These are phyloP conservation scores for Myanophis thanlyinensis DNA, from an alignment of 2,113 vertebrate species.

Conservation along the genomic window DNA sequence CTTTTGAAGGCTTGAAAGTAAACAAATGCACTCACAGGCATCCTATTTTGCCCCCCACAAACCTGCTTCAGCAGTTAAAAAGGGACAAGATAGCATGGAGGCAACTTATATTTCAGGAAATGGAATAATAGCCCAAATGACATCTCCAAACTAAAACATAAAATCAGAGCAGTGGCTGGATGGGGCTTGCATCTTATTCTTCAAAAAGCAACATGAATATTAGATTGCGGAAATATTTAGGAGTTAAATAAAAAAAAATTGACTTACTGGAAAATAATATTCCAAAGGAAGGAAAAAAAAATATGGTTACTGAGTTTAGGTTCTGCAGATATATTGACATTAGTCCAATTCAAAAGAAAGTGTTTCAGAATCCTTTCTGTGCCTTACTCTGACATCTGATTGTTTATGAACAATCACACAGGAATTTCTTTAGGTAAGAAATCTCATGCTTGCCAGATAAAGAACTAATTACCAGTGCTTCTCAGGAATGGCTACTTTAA, in stretches of 20 bases:
- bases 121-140: neutral
- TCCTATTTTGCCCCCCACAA: neutral
- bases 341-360: neutral
- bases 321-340: neutral
- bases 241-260: neutral
- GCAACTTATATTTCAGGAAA: neutral
- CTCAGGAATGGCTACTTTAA: neutral
- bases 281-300: neutral
- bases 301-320: neutral
- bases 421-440: neutral
- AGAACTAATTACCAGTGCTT: neutral
- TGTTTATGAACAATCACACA: neutral
- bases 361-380: neutral
- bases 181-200: neutral
- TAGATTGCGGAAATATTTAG: neutral
- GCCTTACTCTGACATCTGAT: neutral
- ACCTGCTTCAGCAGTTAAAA: neutral
- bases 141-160: neutral
- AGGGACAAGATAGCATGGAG: neutral
- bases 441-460: neutral
- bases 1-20: conserved; percentile 1
- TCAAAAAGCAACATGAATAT: neutral
- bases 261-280: neutral
- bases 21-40: neutral
- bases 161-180: neutral